Conservation (phyloP, 2,113 vertebrate species). For the Nannospalax galili region DNA sequence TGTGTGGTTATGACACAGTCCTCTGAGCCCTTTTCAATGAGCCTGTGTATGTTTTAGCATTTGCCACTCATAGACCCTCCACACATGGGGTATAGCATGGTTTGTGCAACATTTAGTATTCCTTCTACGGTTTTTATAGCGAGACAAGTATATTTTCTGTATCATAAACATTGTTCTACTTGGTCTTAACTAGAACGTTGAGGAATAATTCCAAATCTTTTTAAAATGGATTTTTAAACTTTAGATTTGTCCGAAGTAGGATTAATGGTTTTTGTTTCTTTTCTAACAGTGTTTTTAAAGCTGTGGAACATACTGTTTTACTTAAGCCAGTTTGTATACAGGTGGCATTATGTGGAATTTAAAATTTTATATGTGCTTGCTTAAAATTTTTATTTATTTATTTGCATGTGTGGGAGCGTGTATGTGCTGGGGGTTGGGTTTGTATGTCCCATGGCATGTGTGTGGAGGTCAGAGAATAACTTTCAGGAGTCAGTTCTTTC, state of each 20-base stretch:
- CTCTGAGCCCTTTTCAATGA: neutral
- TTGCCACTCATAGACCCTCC: neutral
- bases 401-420: neutral
- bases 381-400: neutral
- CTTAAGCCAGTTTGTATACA: neutral
- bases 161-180: neutral
- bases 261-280: neutral
- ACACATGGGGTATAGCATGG: neutral
- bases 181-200: neutral
- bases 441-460: neutral
- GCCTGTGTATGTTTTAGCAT: neutral
- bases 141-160: neutral
- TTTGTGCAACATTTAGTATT: conserved; percentile 14
- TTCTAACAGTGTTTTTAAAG: neutral
- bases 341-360: neutral
- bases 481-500: neutral
- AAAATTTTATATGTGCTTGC: neutral
- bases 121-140: neutral
- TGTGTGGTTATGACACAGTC: neutral
- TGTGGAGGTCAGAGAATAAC: neutral
- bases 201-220: neutral
- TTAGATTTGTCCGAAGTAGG: neutral
- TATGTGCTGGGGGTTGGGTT: neutral
- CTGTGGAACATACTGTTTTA: neutral
- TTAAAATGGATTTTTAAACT: conserved; percentile 37